Evolutionary conservation across 2,888 invertebrate genomes (phyloP).

Genomic region (Tiphia femorata): DNA sequence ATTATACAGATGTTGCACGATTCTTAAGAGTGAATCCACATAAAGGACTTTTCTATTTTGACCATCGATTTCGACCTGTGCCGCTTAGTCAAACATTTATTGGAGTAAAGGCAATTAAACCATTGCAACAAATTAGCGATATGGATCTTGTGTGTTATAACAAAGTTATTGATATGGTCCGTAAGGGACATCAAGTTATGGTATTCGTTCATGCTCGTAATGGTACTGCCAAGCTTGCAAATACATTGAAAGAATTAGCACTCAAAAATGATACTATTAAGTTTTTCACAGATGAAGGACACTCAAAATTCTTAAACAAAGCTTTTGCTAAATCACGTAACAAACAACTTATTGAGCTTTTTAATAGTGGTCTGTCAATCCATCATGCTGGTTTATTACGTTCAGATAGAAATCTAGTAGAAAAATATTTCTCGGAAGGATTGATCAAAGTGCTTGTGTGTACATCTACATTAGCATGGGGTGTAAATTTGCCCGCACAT

Average conservation of each 20-base stretch:
- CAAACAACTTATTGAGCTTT: constrained; percentile 85
- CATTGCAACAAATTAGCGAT: constrained; percentile 76
- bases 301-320: constrained; percentile 78
- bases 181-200: constrained; percentile 94
- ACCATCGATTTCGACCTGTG: constrained; percentile 94
- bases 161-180: constrained; percentile 88
- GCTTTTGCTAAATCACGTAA: constrained; percentile 81
- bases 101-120: constrained; percentile 81
- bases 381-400: constrained; percentile 98
- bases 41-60: constrained; percentile 94
- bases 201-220: constrained; percentile 99
- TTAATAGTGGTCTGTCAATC: constrained; percentile 89
- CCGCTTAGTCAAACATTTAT: constrained; percentile 93
- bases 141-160: constrained; percentile 96
- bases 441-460: constrained; percentile 77
- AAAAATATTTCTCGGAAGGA: constrained; percentile 91
- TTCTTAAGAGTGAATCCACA: constrained; percentile 95
- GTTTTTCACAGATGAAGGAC: constrained; percentile 77
- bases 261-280: constrained; percentile 80
- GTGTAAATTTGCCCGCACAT: constrained; percentile 98
- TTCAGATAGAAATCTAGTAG: constrained; percentile 87
- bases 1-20: constrained; percentile 95
- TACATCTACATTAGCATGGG: constrained; percentile 99
- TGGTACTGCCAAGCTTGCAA: constrained; percentile 92
- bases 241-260: constrained; percentile 85